A percentile compares a stretch with the other conserved stretches of the same genome.
Evolutionary conservation across 1,140 invertebrate species (phyloP).

Genomic region (Aphaenogaster ashmeadi): DNA sequence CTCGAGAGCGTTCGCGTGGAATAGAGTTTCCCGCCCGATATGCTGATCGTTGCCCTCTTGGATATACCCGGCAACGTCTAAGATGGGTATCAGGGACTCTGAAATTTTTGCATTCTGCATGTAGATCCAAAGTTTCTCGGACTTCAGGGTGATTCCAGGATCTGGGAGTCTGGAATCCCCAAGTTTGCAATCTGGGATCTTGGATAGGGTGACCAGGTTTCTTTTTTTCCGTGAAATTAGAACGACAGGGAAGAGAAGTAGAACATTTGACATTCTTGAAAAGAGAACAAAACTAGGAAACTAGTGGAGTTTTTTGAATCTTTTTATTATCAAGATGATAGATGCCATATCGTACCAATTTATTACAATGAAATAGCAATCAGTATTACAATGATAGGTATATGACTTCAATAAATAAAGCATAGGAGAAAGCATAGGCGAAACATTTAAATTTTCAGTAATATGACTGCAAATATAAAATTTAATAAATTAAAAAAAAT

Average conservation of each 20-base stretch:
- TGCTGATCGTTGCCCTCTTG: conserved; percentile 16
- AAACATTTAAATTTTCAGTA: neutral
- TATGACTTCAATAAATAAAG: neutral
- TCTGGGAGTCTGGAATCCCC: neutral
- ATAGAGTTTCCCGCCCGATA: conserved; percentile 8
- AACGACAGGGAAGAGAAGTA: neutral
- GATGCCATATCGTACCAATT: neutral
- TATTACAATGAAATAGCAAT: neutral
- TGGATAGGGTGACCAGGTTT: neutral
- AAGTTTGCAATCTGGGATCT: neutral
- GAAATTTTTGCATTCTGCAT: conserved; percentile 47
- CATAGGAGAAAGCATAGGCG: neutral
- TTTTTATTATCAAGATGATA: neutral
- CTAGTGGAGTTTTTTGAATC: neutral
- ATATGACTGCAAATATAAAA: neutral
- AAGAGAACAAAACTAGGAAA: neutral
- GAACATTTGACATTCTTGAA: neutral
- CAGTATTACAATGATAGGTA: neutral
- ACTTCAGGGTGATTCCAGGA: neutral
- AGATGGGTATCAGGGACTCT: conserved; percentile 32
- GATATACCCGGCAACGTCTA: conserved; percentile 15
- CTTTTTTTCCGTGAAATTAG: neutral
- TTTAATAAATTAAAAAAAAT: neutral
- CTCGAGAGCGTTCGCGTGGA: conserved; percentile 29
- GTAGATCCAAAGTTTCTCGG: conserved; percentile 5